Base-by-base conservation (phyloP, 2,113 vertebrate species). In the Paracanthobrama guichenoti region DNA sequence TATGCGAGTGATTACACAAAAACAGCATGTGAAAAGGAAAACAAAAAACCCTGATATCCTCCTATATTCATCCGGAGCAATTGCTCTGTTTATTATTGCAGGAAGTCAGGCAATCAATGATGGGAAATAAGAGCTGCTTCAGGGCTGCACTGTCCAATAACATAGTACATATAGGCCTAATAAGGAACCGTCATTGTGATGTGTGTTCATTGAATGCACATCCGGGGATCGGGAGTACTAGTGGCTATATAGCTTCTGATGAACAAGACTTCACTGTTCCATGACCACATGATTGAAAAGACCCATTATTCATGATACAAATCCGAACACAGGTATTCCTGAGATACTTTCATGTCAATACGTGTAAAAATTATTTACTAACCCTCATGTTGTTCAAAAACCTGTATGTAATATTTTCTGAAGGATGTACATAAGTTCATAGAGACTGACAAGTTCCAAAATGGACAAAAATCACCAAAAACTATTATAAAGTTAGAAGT, bases 51-150 rank as follows among this genome's bases (percentile, higher is more conserved):
- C 91, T 86, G 90, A 79, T 22, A 69, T 82, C 85, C 82, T 81
- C 84, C 89, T 88, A 86, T 87, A 91, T 88, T 87, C 85, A 91
- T 89, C 87, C 86, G 82, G 86, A 81, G 82, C 85, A 83, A 80
- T 81, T 81, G 84, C 35, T 57, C 83, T 88, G 89, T 93, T 94
- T 94, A 92, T 94, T 94, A 91, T 94, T 92, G 85, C 88, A 91
- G 89, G 88, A 89, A 88, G 69, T 90, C 86, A 81, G 55, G 87
- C 90, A 93, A 92, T 88, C 85, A 88, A 92, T 90, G 90, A 91
- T 91, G 91, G 86, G 92, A 93, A 93, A 92, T 88, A 84, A 86
- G 89, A 92, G 82, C 91, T 90, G 82, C 64, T 85, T 28, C 74
- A 85, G 66, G 69, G 46, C 24, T 66, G 55, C 48, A 87, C 83